These are phyloP conservation scores for Actinemys pallida DNA, from an alignment of 2,113 vertebrate species.

Conservation along the genomic window DNA sequence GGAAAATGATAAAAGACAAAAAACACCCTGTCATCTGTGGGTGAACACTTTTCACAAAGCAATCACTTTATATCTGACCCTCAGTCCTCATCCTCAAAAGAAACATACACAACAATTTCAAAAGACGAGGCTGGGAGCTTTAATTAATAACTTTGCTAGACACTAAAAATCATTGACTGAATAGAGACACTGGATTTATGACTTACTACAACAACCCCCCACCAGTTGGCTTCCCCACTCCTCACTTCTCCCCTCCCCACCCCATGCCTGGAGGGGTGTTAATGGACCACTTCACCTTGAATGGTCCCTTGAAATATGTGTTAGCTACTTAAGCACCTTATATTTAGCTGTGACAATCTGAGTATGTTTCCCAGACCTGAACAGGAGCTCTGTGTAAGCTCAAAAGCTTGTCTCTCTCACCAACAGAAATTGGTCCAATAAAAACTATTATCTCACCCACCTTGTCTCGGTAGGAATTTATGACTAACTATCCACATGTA, in stretches of 20 bases:
- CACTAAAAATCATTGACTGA: not conserved
- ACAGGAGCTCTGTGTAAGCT: not conserved
- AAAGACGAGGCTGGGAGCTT: not conserved
- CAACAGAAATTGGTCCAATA: not conserved
- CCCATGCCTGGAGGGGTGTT: not conserved
- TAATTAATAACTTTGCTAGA: not conserved
- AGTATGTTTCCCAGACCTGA: not conserved
- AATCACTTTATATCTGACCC: not conserved
- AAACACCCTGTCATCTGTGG: not conserved
- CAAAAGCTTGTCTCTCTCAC: not conserved
- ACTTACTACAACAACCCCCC: not conserved
- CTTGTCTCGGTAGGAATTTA: not conserved
- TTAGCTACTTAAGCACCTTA: not conserved
- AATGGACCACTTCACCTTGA: no score
- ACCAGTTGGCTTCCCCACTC: not conserved
- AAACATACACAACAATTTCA: not conserved
- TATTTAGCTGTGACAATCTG: not conserved
- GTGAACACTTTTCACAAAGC: not conserved
- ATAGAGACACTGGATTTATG: not conserved
- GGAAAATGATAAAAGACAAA: not conserved
- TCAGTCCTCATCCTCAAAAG: not conserved
- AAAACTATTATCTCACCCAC: not conserved
- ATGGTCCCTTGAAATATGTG: not conserved
- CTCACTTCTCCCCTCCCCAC: no score
- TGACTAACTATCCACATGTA: not conserved